Evolutionary conservation across 2,888 invertebrate species (phyloP), one percentile per base, ranked within the genome.

Genomic region (Spilarctia lutea): DNA sequence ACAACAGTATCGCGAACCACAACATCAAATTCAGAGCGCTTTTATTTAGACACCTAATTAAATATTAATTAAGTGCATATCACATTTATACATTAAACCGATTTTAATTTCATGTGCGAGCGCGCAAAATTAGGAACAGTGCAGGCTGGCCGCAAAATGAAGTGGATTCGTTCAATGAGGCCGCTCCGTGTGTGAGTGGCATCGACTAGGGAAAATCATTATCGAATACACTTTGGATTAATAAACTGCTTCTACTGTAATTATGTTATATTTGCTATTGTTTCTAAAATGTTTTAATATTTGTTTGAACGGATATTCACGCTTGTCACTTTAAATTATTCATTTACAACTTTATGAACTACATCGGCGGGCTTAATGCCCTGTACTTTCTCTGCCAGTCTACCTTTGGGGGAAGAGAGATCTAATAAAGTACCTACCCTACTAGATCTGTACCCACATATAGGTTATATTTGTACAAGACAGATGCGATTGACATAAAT

Each of bases 21-120:
- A 95, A 84, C 83, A 87, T 86, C 85, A 81, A 88, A 87, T 85
- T 85, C 89, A 84, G 84, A 86, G 81, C 88, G 93, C 93, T 93
- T 94, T 94, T 95, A 95, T 95, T 95, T 95, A 95, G 95, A 93
- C 93, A 94, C 94, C 94, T 94, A 95, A 95, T 95, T 95, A 94
- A 95, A 94, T 94, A 95, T 95, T 94, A 94, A 95, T 95, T 94
- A 93, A 95, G 93, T 94, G 93, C 93, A 94, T 94, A 94, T 94
- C 94, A 91, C 94, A 94, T 94, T 94, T 92, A 94, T 93, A 94
- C 94, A 94, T 94, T 92, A 94, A 95, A 92, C 94, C 90, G 92
- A 93, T 96, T 96, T 96, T 95, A 95, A 96, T 95, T 95, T 95
- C 94, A 94, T 94, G 94, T 92, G 77, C 94, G 93, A 94, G 92